These are phyloP conservation scores for Laspeyria flexula DNA, from an alignment of 2,888 invertebrate species.

Conservation along the genomic window DNA sequence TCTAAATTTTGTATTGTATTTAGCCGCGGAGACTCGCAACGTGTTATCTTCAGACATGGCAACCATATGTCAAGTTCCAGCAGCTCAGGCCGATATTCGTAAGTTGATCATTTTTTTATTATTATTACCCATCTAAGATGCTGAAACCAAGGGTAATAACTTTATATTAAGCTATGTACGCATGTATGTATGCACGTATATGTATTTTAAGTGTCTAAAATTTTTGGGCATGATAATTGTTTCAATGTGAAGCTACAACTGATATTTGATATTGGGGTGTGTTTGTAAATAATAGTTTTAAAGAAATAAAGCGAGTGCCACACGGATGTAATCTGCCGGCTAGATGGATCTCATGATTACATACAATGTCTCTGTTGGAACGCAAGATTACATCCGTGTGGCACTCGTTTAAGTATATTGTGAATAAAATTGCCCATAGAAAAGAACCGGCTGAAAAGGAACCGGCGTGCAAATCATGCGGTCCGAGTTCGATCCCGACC, in stretches of 20 bases:
- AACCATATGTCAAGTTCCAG: slow-evolving; percentile 89
- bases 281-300: not conserved
- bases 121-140: not conserved
- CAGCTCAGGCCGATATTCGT: slow-evolving; percentile 90
- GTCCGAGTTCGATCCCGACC: no score
- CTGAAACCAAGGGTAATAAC: slow-evolving; percentile 2
- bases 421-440: no score
- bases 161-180: not conserved
- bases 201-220: slow-evolving; percentile 2
- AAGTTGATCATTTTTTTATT: slow-evolving; percentile 79
- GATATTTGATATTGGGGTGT: not conserved
- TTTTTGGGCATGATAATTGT: slow-evolving; percentile 13
- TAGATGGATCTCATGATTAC: no score
- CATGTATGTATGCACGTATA: slow-evolving; percentile 8
- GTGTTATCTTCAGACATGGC: slow-evolving; percentile 90
- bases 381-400: no score
- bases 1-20: slow-evolving; percentile 48
- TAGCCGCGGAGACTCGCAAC: slow-evolving; percentile 91
- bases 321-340: no score
- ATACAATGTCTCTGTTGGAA: no score
- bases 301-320: no score
- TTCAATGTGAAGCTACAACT: slow-evolving; percentile 1
- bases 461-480: no score
- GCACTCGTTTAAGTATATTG: no score
- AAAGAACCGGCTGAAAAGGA: no score